Percentiles rank a stretch among this genome's conserved stretches.
These are phyloP conservation scores for Hozukius guyotensis DNA, from an alignment of 2,797 vertebrate species.

Conservation along the genomic window DNA sequence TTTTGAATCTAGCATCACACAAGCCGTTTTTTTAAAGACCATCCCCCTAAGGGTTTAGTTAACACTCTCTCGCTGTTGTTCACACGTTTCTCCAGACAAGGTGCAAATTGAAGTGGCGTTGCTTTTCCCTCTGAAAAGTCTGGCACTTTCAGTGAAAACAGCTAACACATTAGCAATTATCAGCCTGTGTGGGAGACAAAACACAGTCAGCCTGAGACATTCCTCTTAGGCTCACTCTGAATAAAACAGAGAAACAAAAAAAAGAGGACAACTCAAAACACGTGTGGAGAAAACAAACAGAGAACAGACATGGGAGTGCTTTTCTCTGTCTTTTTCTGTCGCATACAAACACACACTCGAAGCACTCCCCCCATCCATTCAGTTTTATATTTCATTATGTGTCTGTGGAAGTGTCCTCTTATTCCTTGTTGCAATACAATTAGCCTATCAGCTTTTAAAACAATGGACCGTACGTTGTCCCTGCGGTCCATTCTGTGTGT, in stretches of 20 bases:
- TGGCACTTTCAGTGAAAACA: constrained; percentile 70
- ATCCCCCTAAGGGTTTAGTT: constrained; percentile 32
- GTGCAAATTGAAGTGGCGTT: constrained; percentile 72
- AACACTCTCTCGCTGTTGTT: constrained; percentile 54
- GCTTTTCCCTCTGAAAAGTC: constrained; percentile 54
- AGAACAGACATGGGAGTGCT: not conserved
- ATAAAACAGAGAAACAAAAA: not conserved
- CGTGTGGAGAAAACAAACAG: not conserved
- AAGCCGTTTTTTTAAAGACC: constrained; percentile 1
- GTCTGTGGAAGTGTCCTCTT: constrained; percentile 49
- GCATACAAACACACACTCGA: not conserved
- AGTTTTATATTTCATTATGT: constrained; percentile 47
- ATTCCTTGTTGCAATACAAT: constrained; percentile 57
- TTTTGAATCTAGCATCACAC: not conserved
- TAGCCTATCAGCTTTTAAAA: constrained; percentile 64
- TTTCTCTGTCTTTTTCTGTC: constrained; percentile 1
- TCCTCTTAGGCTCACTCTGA: not conserved
- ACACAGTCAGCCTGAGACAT: constrained; percentile 24
- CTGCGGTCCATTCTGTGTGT: constrained; percentile 36
- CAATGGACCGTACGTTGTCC: constrained; percentile 15
- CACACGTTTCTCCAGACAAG: constrained; percentile 60
- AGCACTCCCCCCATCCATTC: constrained; percentile 6
- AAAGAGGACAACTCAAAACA: constrained; percentile 2
- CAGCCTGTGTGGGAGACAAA: constrained; percentile 55
- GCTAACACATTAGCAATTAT: constrained; percentile 78